phyloP scores from a whole-genome alignment of 2,888 invertebrate genomes.

The Plemyria rubiginata region DNA sequence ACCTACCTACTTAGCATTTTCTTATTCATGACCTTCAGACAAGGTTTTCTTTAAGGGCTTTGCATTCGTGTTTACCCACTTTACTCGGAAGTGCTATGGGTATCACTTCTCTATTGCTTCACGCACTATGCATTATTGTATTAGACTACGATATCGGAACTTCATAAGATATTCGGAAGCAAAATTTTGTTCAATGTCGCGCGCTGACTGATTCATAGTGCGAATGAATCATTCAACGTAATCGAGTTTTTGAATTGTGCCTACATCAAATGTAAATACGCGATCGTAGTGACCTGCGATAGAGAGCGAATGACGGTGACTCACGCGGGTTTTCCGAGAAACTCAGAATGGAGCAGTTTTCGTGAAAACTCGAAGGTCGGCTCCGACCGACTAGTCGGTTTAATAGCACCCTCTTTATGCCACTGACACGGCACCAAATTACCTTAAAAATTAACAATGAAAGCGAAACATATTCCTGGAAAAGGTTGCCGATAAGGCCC shows the following conservation, averaged over 20 bases:
- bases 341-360: slow-evolving; percentile 71
- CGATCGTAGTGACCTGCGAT: slow-evolving; percentile 76
- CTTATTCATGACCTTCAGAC: slow-evolving; percentile 51
- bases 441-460: slow-evolving; percentile 45
- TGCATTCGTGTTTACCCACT: slow-evolving; percentile 27
- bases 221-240: slow-evolving; percentile 79
- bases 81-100: not conserved
- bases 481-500: slow-evolving; percentile 41
- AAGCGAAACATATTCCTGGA: slow-evolving; percentile 40
- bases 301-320: slow-evolving; percentile 72
- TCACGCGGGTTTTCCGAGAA: slow-evolving; percentile 84
- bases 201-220: slow-evolving; percentile 80
- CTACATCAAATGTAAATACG: slow-evolving; percentile 78
- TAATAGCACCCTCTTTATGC: slow-evolving; percentile 55
- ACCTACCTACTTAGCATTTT: slow-evolving; percentile 47
- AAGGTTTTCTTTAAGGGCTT: slow-evolving; percentile 42
- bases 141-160: slow-evolving; percentile 19
- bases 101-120: not conserved
- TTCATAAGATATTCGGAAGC: slow-evolving; percentile 42
- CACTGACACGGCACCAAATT: slow-evolving; percentile 48
- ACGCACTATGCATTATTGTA: not conserved
- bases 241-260: slow-evolving; percentile 83
- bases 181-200: slow-evolving; percentile 68
- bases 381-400: slow-evolving; percentile 48
- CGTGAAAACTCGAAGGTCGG: slow-evolving; percentile 80